Evolutionary conservation across 2,888 invertebrate genomes (phyloP).

Genomic region (Acrobasis consociella): DNA sequence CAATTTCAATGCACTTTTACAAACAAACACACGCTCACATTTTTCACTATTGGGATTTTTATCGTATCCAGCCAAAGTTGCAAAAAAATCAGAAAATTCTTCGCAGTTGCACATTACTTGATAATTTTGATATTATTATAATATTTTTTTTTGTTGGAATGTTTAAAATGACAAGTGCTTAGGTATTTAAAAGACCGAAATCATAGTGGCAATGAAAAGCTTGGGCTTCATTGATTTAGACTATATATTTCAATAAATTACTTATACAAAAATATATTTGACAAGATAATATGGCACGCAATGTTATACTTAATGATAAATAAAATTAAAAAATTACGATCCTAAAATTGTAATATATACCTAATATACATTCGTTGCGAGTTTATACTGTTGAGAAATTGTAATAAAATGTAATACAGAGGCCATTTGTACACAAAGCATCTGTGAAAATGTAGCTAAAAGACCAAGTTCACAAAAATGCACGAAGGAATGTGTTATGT

Average conservation of each 20-base stretch:
- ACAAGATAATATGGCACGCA: conserved; percentile 16
- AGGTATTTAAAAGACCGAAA: neutral
- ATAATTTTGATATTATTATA: neutral
- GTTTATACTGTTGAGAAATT: too few species aligned
- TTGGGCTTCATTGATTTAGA: conserved; percentile 2
- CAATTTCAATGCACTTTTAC: neutral
- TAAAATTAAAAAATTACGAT: neutral
- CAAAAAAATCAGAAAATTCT: conserved; percentile 8
- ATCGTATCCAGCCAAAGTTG: neutral
- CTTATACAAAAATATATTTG: conserved; percentile 4
- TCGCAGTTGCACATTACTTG: conserved; percentile 7
- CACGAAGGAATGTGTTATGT: too few species aligned
- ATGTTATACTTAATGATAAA: neutral
- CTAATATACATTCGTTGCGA: too few species aligned
- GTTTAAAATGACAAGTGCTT: neutral
- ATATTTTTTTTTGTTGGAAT: neutral
- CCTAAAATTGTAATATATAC: neutral
- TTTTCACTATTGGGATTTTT: neutral
- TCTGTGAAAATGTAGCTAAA: too few species aligned
- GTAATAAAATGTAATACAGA: too few species aligned
- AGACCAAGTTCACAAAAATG: too few species aligned
- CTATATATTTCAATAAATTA: conserved; percentile 19
- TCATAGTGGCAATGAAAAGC: conserved; percentile 11
- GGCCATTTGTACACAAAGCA: too few species aligned
- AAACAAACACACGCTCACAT: neutral